Evolutionary conservation across 2,797 vertebrate genomes (phyloP), one percentile per base, ranked within the genome.

Genomic region (Myotis pilosus): DNA sequence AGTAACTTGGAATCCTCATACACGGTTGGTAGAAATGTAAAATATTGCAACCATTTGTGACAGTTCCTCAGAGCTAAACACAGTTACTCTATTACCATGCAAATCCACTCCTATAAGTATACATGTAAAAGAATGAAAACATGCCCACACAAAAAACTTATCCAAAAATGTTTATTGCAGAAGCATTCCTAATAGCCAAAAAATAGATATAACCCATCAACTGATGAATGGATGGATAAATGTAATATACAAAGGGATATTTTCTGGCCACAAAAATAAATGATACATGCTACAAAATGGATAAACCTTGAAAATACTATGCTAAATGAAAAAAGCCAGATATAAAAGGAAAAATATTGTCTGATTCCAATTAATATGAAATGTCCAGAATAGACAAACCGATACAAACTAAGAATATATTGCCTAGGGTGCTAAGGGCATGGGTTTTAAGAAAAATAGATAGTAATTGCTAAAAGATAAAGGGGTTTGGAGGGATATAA

Each of bases 191-290:
- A 92, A 66, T 15, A 91, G 30, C 13, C 71, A 90, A 53, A 94
- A 91, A 53, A 16, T 20, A 62, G 75, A 92, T 76, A 89, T 7
- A 93, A n/a, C 5, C 8, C 49, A 84, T 44, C 33, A 92, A 53
- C 38, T 75, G 22, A 89, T 62, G 36, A 89, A 89, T 33, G 22
- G 10, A 69, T 75, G 88, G 62, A 81, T 28, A 95, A 87, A 62
- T 57, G n/a, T 51, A 4, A 62, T 41, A 83, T 23, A 80, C 6
- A 57, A 60, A 20, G n/a, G 6, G 90, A 33, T 87, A 53, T 68
- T 81, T 95, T 71, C 71, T 74, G 47, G 75, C 38, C 30, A 92
- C 82, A 92, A 88, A 88, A 95, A 82, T 92, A 10, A 94, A 79
- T 74, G 20, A 51, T 28, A 80, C 33, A 85, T 17, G 19, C 13